Evolutionary conservation across 2,113 vertebrate species (phyloP), one percentile per base, ranked within the genome.

Genomic region (Myocastor coypus): DNA sequence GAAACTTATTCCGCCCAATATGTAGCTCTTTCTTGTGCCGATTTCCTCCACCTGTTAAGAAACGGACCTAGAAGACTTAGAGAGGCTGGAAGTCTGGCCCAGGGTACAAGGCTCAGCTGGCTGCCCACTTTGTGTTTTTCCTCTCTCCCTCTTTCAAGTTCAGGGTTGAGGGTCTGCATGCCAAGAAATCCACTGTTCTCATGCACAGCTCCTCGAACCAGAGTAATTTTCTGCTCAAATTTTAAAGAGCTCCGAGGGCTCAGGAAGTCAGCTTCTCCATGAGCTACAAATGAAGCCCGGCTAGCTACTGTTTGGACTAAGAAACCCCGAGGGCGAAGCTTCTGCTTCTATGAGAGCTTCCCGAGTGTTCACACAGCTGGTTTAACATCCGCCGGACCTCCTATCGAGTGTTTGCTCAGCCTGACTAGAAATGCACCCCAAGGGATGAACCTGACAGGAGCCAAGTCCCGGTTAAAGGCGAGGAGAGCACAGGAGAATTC

Each of bases 361-460:
- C 40, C 3, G 24, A 75, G 73, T 46, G 24, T 7, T 24, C 28
- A 7, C 42, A 17, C 17, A 7, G 40, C 50, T 89, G 84, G 42
- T 46, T 94, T 84, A 78, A 73, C 24, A 83, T 13, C 82, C 77
- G 34, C 24, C 71, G 59, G 7, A 2, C 26, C 75, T 50, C 32
- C 75, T 46, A 42, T 13, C 55, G 93, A 96, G 66, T 40, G 61
- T 69, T 86, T 87, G 0, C 34, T 83, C 64, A 32, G 73, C 68
- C 3, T 22, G 34, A 63, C 37, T 61, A n/a, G 63, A 81, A 83
- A 87, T 50, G 61, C 19, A 59, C 14, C 32, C 61, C 80, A 87
- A 63, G 86, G 91, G 57, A 68, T 37, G 66, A 87, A 57, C 75
- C 81, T 94, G 52, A 81, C 59, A 40, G n/a, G 82, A 30, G n/a